These are phyloP conservation scores for Gallinago solitaria DNA, from an alignment of 2,797 vertebrate genomes.

Conservation along the genomic window DNA sequence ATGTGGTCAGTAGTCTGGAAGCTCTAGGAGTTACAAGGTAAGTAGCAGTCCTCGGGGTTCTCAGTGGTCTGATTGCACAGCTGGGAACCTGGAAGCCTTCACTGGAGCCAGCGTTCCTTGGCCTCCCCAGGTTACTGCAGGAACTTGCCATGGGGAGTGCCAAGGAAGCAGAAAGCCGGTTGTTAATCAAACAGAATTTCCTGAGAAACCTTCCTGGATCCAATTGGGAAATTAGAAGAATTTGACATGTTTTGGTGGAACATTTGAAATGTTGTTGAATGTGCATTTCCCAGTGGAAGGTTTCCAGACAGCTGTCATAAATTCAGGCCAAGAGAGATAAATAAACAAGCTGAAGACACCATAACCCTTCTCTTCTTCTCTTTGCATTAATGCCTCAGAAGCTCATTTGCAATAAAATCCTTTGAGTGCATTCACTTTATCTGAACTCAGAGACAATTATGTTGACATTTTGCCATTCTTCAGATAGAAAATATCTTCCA, in stretches of 20 bases:
- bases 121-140: not conserved
- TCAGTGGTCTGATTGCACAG: accelerated
- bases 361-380: slow-evolving; percentile 4
- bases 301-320: slow-evolving; percentile 61
- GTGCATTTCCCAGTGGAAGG: slow-evolving; percentile 49
- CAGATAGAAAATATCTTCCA: not conserved
- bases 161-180: not conserved
- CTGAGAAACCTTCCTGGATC: not conserved
- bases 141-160: not conserved
- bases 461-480: slow-evolving; percentile 13
- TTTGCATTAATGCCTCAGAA: slow-evolving; percentile 31
- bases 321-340: slow-evolving; percentile 35
- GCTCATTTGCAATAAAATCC: slow-evolving; percentile 9
- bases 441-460: not conserved
- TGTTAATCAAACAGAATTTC: not conserved
- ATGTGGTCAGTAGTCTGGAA: not conserved
- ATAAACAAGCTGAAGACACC: slow-evolving; percentile 11
- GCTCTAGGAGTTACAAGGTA: not conserved
- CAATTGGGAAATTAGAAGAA: slow-evolving; percentile 51
- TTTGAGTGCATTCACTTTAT: slow-evolving; percentile 7
- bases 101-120: not conserved
- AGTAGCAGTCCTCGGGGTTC: not conserved
- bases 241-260: slow-evolving; percentile 65
- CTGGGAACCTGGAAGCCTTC: not conserved
- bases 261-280: slow-evolving; percentile 47